phyloP scores from a whole-genome alignment of 2,113 vertebrate genomes.

The human region GRCh38 chr1:225252001-225252500 shows the following conservation, averaged over 20 bases:
- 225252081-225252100: slow-evolving; percentile 7
- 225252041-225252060: neutral
- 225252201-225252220: slow-evolving; percentile 27
- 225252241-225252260: neutral
- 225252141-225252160: neutral
- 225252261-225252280: neutral
- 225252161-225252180: neutral
- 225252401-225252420: slow-evolving; percentile 80
- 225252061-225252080: neutral
- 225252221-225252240: neutral
- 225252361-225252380: slow-evolving; percentile 82
- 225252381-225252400: slow-evolving; percentile 79
- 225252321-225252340: slow-evolving; percentile 80
- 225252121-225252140: neutral
- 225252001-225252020: neutral
- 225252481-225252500: neutral
- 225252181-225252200: slow-evolving; percentile 19
- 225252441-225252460: neutral
- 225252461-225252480: neutral
- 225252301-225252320: slow-evolving; percentile 72
- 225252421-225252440: slow-evolving; percentile 11
- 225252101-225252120: neutral
- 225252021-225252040: neutral
- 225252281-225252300: slow-evolving; percentile 53
- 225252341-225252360: slow-evolving; percentile 83